A percentile compares a stretch with the other conserved stretches of the same genome.
Evolutionary conservation across 2,113 vertebrate species (phyloP).

Genomic region (Ia io): DNA sequence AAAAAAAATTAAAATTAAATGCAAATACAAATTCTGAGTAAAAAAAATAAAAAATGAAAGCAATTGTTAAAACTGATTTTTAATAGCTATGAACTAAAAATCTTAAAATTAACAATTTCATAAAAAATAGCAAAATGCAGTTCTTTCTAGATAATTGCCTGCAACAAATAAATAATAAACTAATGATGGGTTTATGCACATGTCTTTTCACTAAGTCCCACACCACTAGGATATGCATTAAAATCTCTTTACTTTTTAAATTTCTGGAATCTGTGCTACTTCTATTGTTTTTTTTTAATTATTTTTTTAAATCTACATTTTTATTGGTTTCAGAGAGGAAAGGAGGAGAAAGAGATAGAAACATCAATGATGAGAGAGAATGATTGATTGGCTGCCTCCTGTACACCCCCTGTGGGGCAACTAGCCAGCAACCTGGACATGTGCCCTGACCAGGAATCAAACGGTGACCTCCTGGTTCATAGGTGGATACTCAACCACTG

Average conservation of each 20-base stretch:
- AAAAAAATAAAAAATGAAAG: not conserved
- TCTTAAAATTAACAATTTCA: not conserved
- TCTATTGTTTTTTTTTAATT: not conserved
- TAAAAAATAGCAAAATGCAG: not conserved
- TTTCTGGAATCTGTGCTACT: not conserved
- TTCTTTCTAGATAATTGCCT: not conserved
- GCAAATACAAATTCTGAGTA: too few relatives aligned
- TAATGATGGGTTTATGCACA: not conserved
- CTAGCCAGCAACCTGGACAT: too few relatives aligned
- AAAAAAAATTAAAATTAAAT: too few relatives aligned
- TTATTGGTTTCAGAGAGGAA: too few relatives aligned
- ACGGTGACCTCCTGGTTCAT: too few relatives aligned
- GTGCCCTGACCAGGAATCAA: too few relatives aligned
- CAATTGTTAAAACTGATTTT: not conserved
- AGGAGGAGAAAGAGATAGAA: too few relatives aligned
- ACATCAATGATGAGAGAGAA: too few relatives aligned
- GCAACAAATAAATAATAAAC: not conserved
- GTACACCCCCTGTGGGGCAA: too few relatives aligned
- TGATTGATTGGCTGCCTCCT: too few relatives aligned
- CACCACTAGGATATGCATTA: not conserved
- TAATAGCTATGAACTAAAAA: not conserved
- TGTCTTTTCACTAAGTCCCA: not conserved
- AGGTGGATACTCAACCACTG: too few relatives aligned
- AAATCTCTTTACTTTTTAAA: not conserved
- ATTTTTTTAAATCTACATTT: too few relatives aligned